phyloP scores from a whole-genome alignment of 2,797 vertebrate species.

The Ctenosaura bakeri region DNA sequence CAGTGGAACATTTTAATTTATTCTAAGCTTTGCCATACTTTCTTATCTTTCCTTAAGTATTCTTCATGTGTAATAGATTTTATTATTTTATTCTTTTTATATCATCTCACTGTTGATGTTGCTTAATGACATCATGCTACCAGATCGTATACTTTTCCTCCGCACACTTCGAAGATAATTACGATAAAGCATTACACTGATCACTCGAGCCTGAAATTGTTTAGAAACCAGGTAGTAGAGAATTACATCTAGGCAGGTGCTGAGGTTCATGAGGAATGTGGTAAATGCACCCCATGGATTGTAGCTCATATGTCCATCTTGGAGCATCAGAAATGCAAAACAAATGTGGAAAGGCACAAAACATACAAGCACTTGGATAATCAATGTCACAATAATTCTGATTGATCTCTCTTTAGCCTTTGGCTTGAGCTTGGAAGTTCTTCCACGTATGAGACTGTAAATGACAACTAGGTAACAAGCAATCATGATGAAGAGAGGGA shows the following conservation, averaged over 20 bases:
- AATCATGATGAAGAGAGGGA: slow-evolving; percentile 93
- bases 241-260: slow-evolving; percentile 93
- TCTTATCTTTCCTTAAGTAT: neutral
- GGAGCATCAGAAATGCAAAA: slow-evolving; percentile 85
- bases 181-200: slow-evolving; percentile 95
- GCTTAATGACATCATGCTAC: slow-evolving; percentile 91
- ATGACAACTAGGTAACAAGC: slow-evolving; percentile 93
- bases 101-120: slow-evolving; percentile 93
- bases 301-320: slow-evolving; percentile 71
- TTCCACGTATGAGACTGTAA: slow-evolving; percentile 89
- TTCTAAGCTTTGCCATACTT: neutral
- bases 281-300: slow-evolving; percentile 90
- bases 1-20: neutral
- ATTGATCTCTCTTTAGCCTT: slow-evolving; percentile 97
- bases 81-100: slow-evolving; percentile 69
- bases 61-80: neutral
- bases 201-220: slow-evolving; percentile 96
- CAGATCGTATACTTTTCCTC: slow-evolving; percentile 90
- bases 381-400: slow-evolving; percentile 92
- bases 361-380: slow-evolving; percentile 92
- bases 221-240: slow-evolving; percentile 98
- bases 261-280: slow-evolving; percentile 96
- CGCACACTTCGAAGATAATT: slow-evolving; percentile 94
- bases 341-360: slow-evolving; percentile 95
- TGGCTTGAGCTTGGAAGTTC: slow-evolving; percentile 94